Evolutionary conservation across 2,888 invertebrate species (phyloP), one percentile per base, ranked within the genome.

Genomic region (Mycogona germanica): DNA sequence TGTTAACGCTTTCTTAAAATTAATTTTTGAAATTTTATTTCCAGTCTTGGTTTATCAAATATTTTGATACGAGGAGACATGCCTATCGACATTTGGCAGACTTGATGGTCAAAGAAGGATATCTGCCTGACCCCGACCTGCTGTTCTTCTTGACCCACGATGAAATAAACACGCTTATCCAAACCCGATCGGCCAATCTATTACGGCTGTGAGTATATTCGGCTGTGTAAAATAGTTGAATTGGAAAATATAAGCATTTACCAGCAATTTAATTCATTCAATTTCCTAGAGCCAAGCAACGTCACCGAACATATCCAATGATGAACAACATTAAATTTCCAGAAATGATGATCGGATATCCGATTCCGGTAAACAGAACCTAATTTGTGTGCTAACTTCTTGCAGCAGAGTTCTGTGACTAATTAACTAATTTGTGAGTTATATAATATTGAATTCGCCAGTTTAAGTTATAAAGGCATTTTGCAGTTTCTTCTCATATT

Each of bases 311-410:
- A 3, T 37, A 56, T 17, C 55, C 51, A 2, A n/a, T 25, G 9
- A 46, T 58, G 52, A 53, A 60, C 14, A 42, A 47, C 17, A 48
- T 57, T 2, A 51, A 46, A 30, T 60, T 57, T 41, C 57, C 57
- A 5, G 59, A 58, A 32, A 58, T 58, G 21, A 44, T 49, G n/a
- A 56, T 44, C 21, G 59, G 58, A 32, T 28, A 56, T 28, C 59
- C 59, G 9, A 53, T 32, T 12, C 58, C 59, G n/a, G 59, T 60
- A 46, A 58, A 51, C n/a, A n/a, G n/a, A n/a, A n/a, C n/a, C n/a
- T n/a, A n/a, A n/a, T n/a, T n/a, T n/a, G n/a, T n/a, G n/a, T n/a
- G n/a, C n/a, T n/a, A n/a, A n/a, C n/a, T n/a, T n/a, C n/a, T n/a
- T n/a, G n/a, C n/a, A n/a, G n/a, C n/a, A n/a, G n/a, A n/a, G n/a